Base-by-base conservation (phyloP, 2,113 vertebrate genomes). In the Cranoglanis bouderius region DNA sequence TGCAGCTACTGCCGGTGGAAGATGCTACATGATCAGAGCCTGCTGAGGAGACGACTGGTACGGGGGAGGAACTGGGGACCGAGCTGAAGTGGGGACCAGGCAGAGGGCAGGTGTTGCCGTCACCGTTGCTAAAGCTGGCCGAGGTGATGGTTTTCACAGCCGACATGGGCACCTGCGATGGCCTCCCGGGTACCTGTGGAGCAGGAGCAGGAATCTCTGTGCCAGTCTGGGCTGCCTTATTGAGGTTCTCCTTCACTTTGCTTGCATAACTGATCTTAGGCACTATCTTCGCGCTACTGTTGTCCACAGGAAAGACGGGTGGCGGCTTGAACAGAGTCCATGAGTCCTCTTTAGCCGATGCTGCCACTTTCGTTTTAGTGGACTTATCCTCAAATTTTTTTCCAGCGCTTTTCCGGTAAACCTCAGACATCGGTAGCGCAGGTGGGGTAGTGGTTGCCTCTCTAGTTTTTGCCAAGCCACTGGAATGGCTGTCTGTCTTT, bases 251-350 rank as follows among this genome's bases (percentile, higher is more conserved):
- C 96, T 99, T 99, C 95, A 99, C 98, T 97, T 99, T 99, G 94
- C 98, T 99, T 97, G 98, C 98, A 97, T 99, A 99, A 98, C 98
- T 99, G 95, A 99, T 99, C 97, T 99, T 99, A 93, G 98, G 98
- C 96, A 99, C 98, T 72, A 99, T 99, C 97, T 99, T 99, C 94
- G 98, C 98, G 92, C 98, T 99, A 96, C 98, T 99, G 92, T 99
- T 99, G 96, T 99, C 98, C 96, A 99, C 98, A 93, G 98, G 98
- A 95, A 99, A 99, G 93, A 98, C 98, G 10, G 98, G 98, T 46
- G 98, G 98, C 38, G 98, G 98, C 94, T 99, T 99, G 95, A 99
- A 99, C 86, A 99, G 96, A 92, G 98, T 98, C 98, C 98, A 99
- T 0, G 98, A 97, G 91, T 99, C 98, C 95, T 99, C 98, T 95